Percentiles rank a stretch among this genome's conserved stretches.
Evolutionary conservation across 2,888 invertebrate species (phyloP).

Genomic region (Mythimna lalbum): DNA sequence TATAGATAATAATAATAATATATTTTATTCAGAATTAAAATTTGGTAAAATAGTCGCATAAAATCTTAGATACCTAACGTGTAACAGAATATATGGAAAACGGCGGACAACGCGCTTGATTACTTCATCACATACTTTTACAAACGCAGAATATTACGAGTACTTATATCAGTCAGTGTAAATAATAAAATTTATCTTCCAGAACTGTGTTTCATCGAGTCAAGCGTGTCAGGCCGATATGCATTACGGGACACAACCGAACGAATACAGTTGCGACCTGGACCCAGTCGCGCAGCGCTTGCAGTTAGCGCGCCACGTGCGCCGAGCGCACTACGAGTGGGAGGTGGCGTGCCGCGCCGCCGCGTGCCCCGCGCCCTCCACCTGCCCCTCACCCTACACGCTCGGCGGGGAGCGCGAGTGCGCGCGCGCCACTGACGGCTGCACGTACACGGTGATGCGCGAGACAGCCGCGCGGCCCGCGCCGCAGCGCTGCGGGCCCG

Average conservation of each 20-base stretch:
- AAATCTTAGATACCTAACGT: no score
- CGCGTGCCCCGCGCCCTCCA: slow-evolving; percentile 33
- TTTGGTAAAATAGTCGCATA: no score
- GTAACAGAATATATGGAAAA: background rate
- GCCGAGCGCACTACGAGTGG: slow-evolving; percentile 65
- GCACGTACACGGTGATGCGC: slow-evolving; percentile 66
- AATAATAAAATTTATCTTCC: background rate
- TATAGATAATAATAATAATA: no score
- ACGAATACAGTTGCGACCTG: slow-evolving; percentile 45
- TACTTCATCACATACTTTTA: background rate
- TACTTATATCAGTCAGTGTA: no score
- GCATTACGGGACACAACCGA: slow-evolving; percentile 36
- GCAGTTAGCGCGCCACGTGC: slow-evolving; percentile 59
- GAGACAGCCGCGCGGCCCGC: slow-evolving; percentile 55
- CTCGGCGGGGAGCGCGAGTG: slow-evolving; percentile 38
- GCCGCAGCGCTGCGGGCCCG: slow-evolving; percentile 48
- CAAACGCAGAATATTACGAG: no score
- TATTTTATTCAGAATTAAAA: no score
- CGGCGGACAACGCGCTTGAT: background rate
- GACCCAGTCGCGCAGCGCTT: slow-evolving; percentile 69
- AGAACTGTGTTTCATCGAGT: slow-evolving; percentile 20
- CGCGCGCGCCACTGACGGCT: slow-evolving; percentile 60
- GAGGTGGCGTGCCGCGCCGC: slow-evolving; percentile 51
- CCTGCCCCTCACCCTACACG: slow-evolving; percentile 61
- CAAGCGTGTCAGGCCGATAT: background rate